Percentiles rank a stretch among this genome's conserved stretches.
phyloP scores from a whole-genome alignment of 2,797 vertebrate species.

The Xenops minutus region DNA sequence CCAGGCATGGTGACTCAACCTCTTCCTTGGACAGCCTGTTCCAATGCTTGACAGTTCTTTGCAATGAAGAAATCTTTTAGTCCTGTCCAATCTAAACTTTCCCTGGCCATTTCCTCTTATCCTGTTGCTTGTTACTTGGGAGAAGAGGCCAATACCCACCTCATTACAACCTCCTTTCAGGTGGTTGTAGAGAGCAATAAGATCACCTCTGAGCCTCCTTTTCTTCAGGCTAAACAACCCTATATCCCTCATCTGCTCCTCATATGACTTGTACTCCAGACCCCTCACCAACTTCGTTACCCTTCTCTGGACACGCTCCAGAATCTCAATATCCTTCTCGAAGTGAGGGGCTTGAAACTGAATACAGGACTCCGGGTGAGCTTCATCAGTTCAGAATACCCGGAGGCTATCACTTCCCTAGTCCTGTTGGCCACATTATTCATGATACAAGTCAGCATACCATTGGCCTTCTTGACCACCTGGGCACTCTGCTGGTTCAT shows the following conservation, averaged over 20 bases:
- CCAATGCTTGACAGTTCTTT: not conserved
- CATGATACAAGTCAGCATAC: not conserved
- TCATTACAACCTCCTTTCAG: not conserved
- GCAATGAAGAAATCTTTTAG: not conserved
- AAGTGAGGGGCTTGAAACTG: not conserved
- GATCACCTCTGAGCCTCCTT: not conserved
- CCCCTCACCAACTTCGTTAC: fast-evolving
- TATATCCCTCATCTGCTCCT: not conserved
- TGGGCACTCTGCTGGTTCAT: fast-evolving
- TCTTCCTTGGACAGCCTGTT: not conserved
- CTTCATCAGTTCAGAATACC: fast-evolving
- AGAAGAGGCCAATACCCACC: not conserved
- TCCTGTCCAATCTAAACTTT: not conserved
- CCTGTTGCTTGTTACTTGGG: not conserved
- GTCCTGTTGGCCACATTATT: not conserved
- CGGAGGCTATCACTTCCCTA: not conserved
- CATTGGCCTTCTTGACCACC: not conserved
- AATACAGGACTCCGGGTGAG: fast-evolving
- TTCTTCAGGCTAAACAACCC: not conserved
- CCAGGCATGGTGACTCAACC: not conserved
- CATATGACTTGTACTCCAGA: not conserved
- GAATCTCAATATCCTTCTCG: no score
- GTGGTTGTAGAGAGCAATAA: not conserved
- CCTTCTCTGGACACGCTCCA: fast-evolving
- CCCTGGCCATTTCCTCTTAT: not conserved